Conservation (phyloP, 2,113 vertebrate genomes). For the Sitta europaea region DNA sequence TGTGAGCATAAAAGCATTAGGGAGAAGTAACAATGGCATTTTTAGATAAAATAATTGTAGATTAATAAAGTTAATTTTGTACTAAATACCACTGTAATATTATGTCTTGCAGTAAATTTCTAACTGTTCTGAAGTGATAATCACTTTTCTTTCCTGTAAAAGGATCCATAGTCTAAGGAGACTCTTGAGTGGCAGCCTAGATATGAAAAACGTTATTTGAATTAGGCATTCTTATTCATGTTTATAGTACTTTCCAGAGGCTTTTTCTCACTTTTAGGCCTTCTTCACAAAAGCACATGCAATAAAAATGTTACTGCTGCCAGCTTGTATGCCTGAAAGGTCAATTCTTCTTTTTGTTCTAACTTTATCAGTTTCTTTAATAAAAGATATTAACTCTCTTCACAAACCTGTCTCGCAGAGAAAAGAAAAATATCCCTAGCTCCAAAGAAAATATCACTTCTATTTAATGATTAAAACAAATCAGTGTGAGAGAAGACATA, state of each 20-base stretch:
- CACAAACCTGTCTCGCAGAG: neutral
- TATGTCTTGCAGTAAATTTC: neutral
- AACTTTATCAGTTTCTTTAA: slow-evolving; percentile 23
- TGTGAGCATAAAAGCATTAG: neutral
- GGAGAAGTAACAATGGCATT: neutral
- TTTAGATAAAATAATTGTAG: neutral
- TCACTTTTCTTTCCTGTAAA: neutral
- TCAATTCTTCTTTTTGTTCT: neutral
- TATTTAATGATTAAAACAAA: neutral
- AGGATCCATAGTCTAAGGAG: neutral
- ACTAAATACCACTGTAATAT: neutral
- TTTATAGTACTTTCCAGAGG: neutral
- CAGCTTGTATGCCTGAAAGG: slow-evolving; percentile 10
- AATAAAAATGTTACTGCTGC: neutral
- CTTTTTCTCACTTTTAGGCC: neutral
- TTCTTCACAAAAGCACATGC: neutral
- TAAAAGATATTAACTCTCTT: slow-evolving; percentile 8
- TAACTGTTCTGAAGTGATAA: neutral
- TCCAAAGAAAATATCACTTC: neutral
- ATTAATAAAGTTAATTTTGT: neutral
- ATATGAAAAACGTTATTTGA: neutral
- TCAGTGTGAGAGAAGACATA: neutral
- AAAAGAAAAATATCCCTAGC: neutral
- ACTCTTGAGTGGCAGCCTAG: neutral
- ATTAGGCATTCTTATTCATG: neutral